Base-by-base conservation (phyloP, 2,113 vertebrate species). In the Petroica traversi region DNA sequence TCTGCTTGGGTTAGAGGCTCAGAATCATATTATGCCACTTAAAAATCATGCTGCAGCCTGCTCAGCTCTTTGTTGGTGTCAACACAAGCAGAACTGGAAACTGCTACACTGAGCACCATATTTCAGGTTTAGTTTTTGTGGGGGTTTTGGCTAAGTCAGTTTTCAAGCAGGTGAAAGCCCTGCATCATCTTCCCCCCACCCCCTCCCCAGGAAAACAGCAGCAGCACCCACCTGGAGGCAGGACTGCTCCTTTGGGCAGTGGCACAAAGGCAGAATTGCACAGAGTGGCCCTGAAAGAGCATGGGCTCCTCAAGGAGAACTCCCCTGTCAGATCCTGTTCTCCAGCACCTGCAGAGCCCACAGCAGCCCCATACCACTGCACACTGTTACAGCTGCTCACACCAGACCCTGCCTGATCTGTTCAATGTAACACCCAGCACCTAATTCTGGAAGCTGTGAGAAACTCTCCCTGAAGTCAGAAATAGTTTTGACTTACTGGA, bases 91-190 rank as follows among this genome's bases (percentile, higher is more conserved):
- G 33, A 78, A 17, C 19, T 19, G 38, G 41, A 40, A 88, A 82
- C 8, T 0, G 1, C 34, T 80, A 59, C 36, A 31, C 46, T 36
- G 26, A 82, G 40, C 20, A 43, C 18, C 1, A 0, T 31, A 28
- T 62, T 94, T 81, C 0, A 2, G 8, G 17, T 40, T 59, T 49
- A 43, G 19, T 8, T 28, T 86, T 69, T 45, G 85, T 20, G 41
- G 18, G 19, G 9, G 0, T 46, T 93, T 58, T 51, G 43, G 12
- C 26, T 25, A 59, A n/a, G 66, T 55, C 74, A 43, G 8, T 82
- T 88, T 92, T 63, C 34, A 75, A 85, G 51, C 20, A 81, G 31
- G 5, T 48, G 28, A 57, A n/a, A 24, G 7, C 16, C 48, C 55
- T 77, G 23, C 26, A 49, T 33, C 46, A 69, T 19, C 43, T 55